A percentile compares a stretch with the other conserved stretches of the same genome.
phyloP scores from a whole-genome alignment of 1,140 invertebrate genomes.

The Frieseomelitta varia region DNA sequence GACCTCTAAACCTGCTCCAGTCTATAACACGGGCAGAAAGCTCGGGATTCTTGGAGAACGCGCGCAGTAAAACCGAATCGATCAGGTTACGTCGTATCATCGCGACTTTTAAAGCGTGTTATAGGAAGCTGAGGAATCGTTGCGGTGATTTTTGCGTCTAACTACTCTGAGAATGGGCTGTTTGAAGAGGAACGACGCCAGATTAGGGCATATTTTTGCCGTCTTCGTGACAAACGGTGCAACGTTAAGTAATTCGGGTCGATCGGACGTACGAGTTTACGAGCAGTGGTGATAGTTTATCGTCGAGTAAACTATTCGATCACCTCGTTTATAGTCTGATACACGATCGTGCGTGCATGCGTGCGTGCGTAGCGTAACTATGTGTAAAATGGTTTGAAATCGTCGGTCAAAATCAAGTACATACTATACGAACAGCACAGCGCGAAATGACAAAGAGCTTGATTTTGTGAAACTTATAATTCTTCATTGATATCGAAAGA shows the following conservation, averaged over 20 bases:
- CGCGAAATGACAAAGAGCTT: too few relatives aligned
- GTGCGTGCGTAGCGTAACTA: neutral
- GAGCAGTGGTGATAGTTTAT: slow-evolving; percentile 38
- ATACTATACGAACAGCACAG: too few relatives aligned
- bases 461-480: too few relatives aligned
- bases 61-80: neutral
- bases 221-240: neutral
- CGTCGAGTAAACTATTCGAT: slow-evolving; percentile 44
- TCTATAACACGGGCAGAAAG: neutral
- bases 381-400: neutral
- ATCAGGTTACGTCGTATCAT: neutral
- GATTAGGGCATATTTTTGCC: neutral
- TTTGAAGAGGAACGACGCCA: neutral
- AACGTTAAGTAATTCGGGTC: slow-evolving; percentile 48
- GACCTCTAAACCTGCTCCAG: neutral
- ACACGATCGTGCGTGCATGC: neutral
- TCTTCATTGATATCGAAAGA: too few relatives aligned
- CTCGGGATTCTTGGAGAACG: neutral
- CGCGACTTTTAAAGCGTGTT: neutral
- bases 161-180: neutral
- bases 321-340: slow-evolving; percentile 31
- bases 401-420: neutral
- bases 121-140: neutral
- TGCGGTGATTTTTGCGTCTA: neutral
- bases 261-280: slow-evolving; percentile 32